Evolutionary conservation across 2,888 invertebrate genomes (phyloP), one percentile per base, ranked within the genome.

Genomic region (Ophioninae sp.): DNA sequence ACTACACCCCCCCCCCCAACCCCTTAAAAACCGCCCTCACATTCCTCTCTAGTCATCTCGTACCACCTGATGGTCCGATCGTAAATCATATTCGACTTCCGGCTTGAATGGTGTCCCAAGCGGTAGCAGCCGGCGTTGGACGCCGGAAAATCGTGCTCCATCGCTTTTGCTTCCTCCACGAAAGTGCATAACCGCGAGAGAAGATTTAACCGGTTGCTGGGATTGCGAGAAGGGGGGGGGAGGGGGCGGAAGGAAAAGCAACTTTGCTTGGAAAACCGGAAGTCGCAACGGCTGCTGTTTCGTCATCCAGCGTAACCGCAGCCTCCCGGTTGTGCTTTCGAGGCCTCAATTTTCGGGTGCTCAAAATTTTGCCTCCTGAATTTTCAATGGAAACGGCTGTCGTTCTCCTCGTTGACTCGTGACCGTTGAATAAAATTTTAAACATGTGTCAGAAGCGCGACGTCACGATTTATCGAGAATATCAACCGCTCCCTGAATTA

Each of bases 41-140:
- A 30, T 30, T 30, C 30, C 41, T 37, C 68, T 70, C 69, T 77
- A 59, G 56, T 81, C 81, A 85, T 81, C 83, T 83, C 68, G 77
- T 57, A 62, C 84, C 80, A 81, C 83, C 85, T 86, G 83, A 75
- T 75, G 70, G 81, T 2, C 64, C 50, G 69, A 75, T 81, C 83
- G 78, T 84, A 84, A 84, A 84, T 84, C 83, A 81, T 84, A 84
- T 84, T 84, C 81, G 81, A 81, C 81, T 84, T 83, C 81, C 83
- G 81, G 81, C 78, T 83, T 67, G 62, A n/a, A 72, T 61, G 77
- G 70, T 78, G 83, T 81, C 78, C 70, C 65, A 80, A 77, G 86
- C 81, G 74, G 79, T 84, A 77, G 70, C 85, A 84, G 85, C 85
- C 65, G 78, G 87, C 85, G 79, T 86, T 87, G 87, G 87, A 89